Conservation (phyloP, 64 coral and sea anemone genomes). For the Acropora tenuis region DNA sequence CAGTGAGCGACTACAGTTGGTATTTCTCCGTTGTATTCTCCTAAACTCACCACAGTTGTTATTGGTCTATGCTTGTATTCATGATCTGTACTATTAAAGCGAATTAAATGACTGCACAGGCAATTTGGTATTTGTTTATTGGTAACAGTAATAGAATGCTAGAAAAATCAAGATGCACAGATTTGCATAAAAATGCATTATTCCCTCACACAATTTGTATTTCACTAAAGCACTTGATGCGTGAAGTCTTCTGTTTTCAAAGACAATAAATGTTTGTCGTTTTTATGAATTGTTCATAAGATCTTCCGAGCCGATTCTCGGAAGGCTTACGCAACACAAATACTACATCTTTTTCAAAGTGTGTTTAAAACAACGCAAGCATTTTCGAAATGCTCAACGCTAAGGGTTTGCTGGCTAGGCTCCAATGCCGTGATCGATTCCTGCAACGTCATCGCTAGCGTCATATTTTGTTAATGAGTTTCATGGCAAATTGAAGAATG, state of each 20-base stretch:
- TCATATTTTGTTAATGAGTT: too few species aligned
- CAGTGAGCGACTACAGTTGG: not conserved
- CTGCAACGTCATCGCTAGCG: too few species aligned
- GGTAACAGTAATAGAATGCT: not conserved
- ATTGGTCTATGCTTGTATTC: not conserved
- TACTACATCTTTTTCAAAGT: not conserved
- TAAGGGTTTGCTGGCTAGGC: too few species aligned
- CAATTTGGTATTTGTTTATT: slow-evolving; percentile 17
- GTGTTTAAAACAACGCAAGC: not conserved
- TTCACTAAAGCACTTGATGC: not conserved
- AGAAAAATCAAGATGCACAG: not conserved
- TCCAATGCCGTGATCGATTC: too few species aligned
- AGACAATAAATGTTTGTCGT: not conserved
- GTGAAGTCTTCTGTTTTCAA: not conserved
- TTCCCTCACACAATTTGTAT: not conserved
- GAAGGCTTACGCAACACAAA: not conserved
- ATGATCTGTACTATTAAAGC: not conserved
- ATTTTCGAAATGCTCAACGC: not conserved
- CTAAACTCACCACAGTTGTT: not conserved
- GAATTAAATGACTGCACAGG: not conserved
- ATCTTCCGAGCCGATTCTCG: too few species aligned
- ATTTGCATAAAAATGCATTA: slow-evolving; percentile 11
- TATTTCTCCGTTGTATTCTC: not conserved
- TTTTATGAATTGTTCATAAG: too few species aligned
- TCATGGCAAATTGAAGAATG: too few species aligned